Base-by-base conservation (phyloP, 2,113 vertebrate species). In the Jaculus jaculus region DNA sequence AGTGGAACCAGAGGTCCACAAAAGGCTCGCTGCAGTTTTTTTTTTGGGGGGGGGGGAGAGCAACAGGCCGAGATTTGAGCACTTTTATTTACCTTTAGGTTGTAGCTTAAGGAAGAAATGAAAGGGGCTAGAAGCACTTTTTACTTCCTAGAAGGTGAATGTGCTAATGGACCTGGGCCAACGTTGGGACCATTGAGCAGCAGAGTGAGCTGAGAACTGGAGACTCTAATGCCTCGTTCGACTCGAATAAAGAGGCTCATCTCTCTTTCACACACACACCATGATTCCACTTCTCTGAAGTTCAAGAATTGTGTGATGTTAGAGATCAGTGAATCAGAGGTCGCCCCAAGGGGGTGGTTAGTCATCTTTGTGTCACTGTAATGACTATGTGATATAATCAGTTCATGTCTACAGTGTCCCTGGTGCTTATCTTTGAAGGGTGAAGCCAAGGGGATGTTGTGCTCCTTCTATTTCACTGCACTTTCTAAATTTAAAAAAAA, bases 401-500 rank as follows among this genome's bases (percentile, higher is more conserved):
- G 8, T 54, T 54, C 54, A 32, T 73, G 17, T 73, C 54, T 89
- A 81, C 17, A 87, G n/a, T 51, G 20, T 47, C 24, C 32, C 66
- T 81, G 82, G 68, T 77, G 47, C 26, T 39, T 87, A 74, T 89
- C 10, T 91, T 89, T 73, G 73, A 3, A 17, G 69, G 75, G 7
- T 20, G n/a, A 37, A 12, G n/a, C 26, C 28, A 69, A 69, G 58
- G n/a, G 37, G 54, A 58, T 68, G 34, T 32, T 68, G 68, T 83
- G 90, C 84, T 72, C 74, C 10, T 96, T 96, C 30, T 51, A 60
- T 39, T 65, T 93, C 18, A 94, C 32, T 79, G 58, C 3, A 90
- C 90, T 96, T 83, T 93, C 30, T 71, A 90, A 79, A 65, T 81
- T 82, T 26, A 37, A 24, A 58, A 73, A 87, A 90, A 69, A 82